Conservation (phyloP, 2,888 invertebrate species). For the Flexamia atlantica region DNA sequence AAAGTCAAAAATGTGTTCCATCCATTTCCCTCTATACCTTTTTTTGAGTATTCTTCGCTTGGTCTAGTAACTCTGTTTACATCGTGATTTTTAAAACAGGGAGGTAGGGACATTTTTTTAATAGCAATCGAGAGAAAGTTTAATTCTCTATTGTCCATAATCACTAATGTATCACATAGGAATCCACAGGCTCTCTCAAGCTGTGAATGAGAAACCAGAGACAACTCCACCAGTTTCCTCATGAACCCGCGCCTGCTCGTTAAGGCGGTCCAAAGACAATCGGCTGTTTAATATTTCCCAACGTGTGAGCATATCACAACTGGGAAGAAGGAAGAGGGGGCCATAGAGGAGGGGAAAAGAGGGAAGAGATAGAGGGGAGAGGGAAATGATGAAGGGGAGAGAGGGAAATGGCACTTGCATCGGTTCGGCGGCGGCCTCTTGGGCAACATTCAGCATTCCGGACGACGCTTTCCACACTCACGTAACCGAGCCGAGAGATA, state of each 20-base stretch:
- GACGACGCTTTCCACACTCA: constrained; percentile 41
- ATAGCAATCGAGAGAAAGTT: too few relatives aligned
- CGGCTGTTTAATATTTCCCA: constrained; percentile 18
- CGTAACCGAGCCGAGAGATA: constrained; percentile 46
- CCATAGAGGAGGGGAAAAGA: background rate
- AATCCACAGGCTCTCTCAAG: too few relatives aligned
- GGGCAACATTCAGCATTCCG: constrained; percentile 46
- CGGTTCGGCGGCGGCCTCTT: background rate
- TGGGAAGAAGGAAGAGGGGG: background rate
- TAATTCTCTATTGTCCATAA: too few relatives aligned
- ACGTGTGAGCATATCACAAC: constrained; percentile 16
- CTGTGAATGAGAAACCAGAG: background rate
- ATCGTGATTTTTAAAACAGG: too few relatives aligned
- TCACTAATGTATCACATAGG: too few relatives aligned
- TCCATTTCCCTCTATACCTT: too few relatives aligned
- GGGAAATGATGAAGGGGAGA: background rate
- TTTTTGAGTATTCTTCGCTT: too few relatives aligned
- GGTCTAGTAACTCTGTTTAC: too few relatives aligned
- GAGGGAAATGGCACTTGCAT: constrained; percentile 53
- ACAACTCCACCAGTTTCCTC: background rate
- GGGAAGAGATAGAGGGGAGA: background rate
- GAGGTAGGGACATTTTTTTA: too few relatives aligned
- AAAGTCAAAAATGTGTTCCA: too few relatives aligned
- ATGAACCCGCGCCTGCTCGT: background rate
- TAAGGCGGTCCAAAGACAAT: constrained; percentile 34